These are phyloP conservation scores for Sphaeramia orbicularis DNA, from an alignment of 2,797 vertebrate species.

Conservation along the genomic window DNA sequence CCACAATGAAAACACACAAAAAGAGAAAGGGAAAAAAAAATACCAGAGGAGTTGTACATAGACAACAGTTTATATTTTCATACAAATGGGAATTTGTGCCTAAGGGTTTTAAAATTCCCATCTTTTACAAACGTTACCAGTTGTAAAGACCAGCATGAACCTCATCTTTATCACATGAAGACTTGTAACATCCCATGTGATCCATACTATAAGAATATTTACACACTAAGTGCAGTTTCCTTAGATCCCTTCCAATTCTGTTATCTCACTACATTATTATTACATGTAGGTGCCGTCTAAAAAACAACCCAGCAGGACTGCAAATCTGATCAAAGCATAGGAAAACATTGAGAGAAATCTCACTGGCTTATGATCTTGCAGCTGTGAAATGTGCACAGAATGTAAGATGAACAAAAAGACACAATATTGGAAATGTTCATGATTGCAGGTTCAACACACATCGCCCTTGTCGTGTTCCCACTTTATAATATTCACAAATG, in stretches of 20 bases:
- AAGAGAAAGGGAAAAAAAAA: conserved; percentile 8
- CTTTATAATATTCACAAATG: too few relatives aligned
- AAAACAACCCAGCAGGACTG: conserved; percentile 44
- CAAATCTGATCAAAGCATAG: conserved; percentile 63
- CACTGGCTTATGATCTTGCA: conserved; percentile 36
- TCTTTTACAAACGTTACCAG: conserved; percentile 2
- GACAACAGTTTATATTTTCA: conserved; percentile 34
- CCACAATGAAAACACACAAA: not conserved
- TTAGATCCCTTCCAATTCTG: conserved; percentile 51
- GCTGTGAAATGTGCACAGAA: conserved; percentile 46
- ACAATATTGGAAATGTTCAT: conserved; percentile 25
- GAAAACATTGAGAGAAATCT: conserved; percentile 44
- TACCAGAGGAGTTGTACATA: conserved; percentile 9
- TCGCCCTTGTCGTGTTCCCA: too few relatives aligned
- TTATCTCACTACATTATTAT: conserved; percentile 54
- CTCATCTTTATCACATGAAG: conserved; percentile 16
- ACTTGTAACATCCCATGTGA: conserved; percentile 10
- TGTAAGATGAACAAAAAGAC: conserved; percentile 44
- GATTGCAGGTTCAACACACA: conserved; percentile 21
- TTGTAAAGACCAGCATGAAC: not conserved
- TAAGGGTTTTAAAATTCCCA: not conserved
- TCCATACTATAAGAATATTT: conserved; percentile 28
- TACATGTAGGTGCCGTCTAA: conserved; percentile 32
- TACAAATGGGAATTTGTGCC: conserved; percentile 17
- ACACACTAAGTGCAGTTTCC: conserved; percentile 27